Base-by-base conservation (phyloP, 2,113 vertebrate species). In the Arothron firmamentum region DNA sequence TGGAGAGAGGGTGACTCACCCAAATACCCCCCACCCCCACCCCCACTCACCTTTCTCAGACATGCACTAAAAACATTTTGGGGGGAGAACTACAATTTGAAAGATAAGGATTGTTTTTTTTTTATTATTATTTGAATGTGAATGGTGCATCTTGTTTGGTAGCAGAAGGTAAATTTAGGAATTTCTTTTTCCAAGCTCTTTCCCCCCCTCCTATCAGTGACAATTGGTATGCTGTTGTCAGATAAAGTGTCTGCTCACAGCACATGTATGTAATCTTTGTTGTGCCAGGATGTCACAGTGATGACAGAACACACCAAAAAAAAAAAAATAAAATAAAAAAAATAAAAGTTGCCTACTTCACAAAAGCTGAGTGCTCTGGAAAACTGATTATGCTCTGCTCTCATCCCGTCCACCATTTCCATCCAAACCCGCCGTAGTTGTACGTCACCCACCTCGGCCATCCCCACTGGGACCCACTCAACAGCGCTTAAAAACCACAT, bases 21-120 rank as follows among this genome's bases (percentile, higher is more conserved):
- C 53, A 78, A 85, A 79, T 77, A 75, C 46, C 53, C 72, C 57
- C 53, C 45, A 20, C 52, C 60, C 59, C 75, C 85, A 73, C 77
- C 77, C 80, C 78, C 78, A 85, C 79, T 88, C 84, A 88, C 89
- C 86, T 89, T 85, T 87, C 70, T 74, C 56, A 72, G 20, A 78
- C 78, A 86, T 74, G 78, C 81, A 86, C 84, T 85, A 79, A 86
- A 77, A 74, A 67, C 66, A 71, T 71, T 63, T 61, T 76, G 79
- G 74, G 78, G 80, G 62, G 54, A 74, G 52, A 69, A 79, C 77
- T 77, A 81, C 84, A 83, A 88, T 90, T 89, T 84, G 61, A 70
- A 53, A 82, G 81, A 80, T 72, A 83, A 67, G 59, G 81, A 59
- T 74, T 79, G 73, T 63, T 45, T 47, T 75, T 63, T 16, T 47